A percentile compares a stretch with the other conserved stretches of the same genome.
Conservation (phyloP, 2,888 invertebrate species). For the Enoplolaimus lenunculus region DNA sequence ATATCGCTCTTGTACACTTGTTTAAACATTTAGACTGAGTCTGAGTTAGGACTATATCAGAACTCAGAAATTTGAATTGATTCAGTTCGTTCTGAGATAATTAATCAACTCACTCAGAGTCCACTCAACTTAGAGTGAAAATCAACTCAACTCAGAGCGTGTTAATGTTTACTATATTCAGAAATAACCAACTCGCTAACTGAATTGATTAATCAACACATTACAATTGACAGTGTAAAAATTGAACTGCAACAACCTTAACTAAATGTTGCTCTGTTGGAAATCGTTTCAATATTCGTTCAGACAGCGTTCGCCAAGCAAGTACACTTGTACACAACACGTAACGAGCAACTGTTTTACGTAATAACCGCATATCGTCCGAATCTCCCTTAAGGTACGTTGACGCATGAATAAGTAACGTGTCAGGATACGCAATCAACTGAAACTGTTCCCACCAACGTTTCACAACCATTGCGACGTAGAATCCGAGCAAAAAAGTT, state of each 20-base stretch:
- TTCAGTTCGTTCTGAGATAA: too few species aligned
- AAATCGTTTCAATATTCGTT: slow-evolving; percentile 40
- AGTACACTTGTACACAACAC: slow-evolving; percentile 16
- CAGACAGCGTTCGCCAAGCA: slow-evolving; percentile 20
- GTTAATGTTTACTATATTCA: too few species aligned
- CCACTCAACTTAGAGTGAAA: too few species aligned
- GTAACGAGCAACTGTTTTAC: background rate
- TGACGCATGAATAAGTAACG: background rate
- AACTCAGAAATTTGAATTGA: too few species aligned
- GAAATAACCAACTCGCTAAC: too few species aligned
- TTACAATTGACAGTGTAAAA: too few species aligned
- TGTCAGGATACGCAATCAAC: slow-evolving; percentile 13
- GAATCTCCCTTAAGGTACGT: background rate
- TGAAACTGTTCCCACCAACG: slow-evolving; percentile 20
- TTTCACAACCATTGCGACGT: slow-evolving; percentile 19
- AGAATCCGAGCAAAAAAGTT: slow-evolving; percentile 19
- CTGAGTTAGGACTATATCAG: too few species aligned
- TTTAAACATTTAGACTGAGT: too few species aligned
- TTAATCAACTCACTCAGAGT: too few species aligned
- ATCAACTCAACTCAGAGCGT: too few species aligned
- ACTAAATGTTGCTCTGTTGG: slow-evolving; percentile 41
- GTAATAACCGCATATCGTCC: background rate
- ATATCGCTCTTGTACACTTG: too few species aligned
- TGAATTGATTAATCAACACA: too few species aligned
- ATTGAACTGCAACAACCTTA: slow-evolving; percentile 26